These are phyloP conservation scores for Schizaphis graminum DNA, from an alignment of 2,888 invertebrate genomes.

Conservation along the genomic window DNA sequence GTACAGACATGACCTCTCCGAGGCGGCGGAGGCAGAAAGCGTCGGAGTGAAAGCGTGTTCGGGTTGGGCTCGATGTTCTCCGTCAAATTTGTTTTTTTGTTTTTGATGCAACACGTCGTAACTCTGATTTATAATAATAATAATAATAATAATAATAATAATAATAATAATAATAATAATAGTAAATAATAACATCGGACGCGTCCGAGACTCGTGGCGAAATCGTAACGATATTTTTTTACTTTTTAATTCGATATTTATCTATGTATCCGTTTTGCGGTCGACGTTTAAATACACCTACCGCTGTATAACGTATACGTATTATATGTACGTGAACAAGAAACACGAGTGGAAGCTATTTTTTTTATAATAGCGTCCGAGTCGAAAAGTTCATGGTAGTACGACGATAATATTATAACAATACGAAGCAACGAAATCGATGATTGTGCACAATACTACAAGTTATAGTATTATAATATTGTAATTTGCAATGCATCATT, in stretches of 20 bases:
- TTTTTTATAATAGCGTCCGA: neutral
- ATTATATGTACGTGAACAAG: neutral
- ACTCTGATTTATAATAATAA: slow-evolving; percentile 5
- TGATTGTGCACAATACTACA: neutral
- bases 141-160: neutral
- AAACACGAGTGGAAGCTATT: neutral
- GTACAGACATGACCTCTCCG: slow-evolving; percentile 2
- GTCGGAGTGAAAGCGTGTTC: slow-evolving; percentile 42
- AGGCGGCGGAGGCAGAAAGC: slow-evolving; percentile 33
- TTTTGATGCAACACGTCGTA: slow-evolving; percentile 16
- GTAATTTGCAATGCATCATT: neutral
- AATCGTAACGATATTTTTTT: slow-evolving; percentile 1
- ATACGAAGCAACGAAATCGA: neutral
- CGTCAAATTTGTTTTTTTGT: slow-evolving; percentile 7
- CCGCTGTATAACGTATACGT: neutral
- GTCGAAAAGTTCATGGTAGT: neutral
- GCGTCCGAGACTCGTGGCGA: neutral
- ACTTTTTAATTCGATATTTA: slow-evolving; percentile 1
- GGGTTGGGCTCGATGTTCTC: slow-evolving; percentile 18
- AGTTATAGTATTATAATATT: neutral
- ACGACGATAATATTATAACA: neutral
- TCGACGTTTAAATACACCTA: neutral
- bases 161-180: neutral
- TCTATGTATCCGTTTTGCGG: slow-evolving; percentile 5
- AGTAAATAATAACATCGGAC: neutral